These are phyloP conservation scores for Eunapius fragilis DNA, from an alignment of 37 sponge, comb jelly and placozoan species.

Conservation along the genomic window DNA sequence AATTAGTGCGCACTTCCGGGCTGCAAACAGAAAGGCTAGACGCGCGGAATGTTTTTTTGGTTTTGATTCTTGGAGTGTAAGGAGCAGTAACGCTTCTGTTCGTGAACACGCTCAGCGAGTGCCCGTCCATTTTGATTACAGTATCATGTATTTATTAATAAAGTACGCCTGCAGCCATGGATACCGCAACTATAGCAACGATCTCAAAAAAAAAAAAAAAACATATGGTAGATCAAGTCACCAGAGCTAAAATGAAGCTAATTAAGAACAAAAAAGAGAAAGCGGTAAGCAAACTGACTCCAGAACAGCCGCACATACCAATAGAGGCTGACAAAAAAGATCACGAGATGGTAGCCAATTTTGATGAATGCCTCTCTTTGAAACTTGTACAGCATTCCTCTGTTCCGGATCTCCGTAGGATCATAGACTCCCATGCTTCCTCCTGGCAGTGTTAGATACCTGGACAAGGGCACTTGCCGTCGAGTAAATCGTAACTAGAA, in stretches of 20 bases:
- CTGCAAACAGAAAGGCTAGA: background rate
- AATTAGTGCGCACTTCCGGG: background rate
- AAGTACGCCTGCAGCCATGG: background rate
- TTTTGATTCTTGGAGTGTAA: background rate
- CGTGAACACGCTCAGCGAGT: conserved; percentile 30
- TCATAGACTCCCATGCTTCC: conserved; percentile 89
- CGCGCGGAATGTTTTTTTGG: background rate
- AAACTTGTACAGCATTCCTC: conserved; percentile 60
- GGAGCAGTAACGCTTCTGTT: conserved; percentile 29
- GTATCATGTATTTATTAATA: background rate
- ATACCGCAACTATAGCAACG: conserved; percentile 1
- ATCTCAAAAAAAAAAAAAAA: conserved; percentile 13
- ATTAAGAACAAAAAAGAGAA: background rate
- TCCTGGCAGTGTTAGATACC: conserved; percentile 69
- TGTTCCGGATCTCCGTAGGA: conserved; percentile 89
- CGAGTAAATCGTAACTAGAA: background rate
- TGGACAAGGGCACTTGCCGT: background rate
- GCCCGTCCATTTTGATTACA: conserved; percentile 1
- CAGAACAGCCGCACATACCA: conserved; percentile 40
- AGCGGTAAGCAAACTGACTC: background rate
- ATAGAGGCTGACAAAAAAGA: conserved; percentile 77
- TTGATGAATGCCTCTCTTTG: conserved; percentile 86
- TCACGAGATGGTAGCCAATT: conserved; percentile 78
- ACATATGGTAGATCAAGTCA: background rate
- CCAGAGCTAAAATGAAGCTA: background rate